Percentiles rank a stretch among this genome's conserved stretches.
These are phyloP conservation scores for Machaerirhynchus nigripectus DNA, from an alignment of 2,113 vertebrate genomes.

Conservation along the genomic window DNA sequence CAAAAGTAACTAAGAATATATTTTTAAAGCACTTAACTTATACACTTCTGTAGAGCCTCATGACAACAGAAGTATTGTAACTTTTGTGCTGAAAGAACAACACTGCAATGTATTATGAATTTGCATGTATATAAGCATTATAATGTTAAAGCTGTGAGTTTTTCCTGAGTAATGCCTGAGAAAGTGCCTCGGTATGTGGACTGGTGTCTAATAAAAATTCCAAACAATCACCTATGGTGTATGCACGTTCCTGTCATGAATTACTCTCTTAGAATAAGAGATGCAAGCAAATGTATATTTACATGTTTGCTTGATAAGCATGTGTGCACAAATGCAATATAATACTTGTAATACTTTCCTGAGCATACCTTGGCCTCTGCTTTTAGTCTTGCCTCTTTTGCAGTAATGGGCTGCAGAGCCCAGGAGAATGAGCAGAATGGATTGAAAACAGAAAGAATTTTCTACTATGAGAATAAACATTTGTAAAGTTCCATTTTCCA, in stretches of 20 bases:
- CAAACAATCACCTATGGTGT: background rate
- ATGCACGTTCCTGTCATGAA: background rate
- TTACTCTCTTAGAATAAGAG: background rate
- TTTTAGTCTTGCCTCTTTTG: background rate
- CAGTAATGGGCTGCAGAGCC: background rate
- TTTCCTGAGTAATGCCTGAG: slow-evolving; percentile 57
- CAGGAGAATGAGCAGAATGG: background rate
- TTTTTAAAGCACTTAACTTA: background rate
- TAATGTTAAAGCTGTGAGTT: background rate
- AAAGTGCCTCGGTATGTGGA: background rate
- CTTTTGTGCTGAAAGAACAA: background rate
- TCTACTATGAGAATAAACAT: background rate
- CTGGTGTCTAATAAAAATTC: background rate
- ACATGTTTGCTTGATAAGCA: background rate
- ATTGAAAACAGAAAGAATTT: background rate
- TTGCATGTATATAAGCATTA: background rate
- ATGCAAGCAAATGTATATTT: background rate
- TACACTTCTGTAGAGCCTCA: background rate
- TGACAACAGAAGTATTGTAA: background rate
- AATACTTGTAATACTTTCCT: background rate
- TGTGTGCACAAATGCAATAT: background rate
- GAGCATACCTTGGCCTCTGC: background rate
- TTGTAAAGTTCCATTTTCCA: background rate
- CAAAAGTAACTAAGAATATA: background rate
- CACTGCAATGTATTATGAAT: background rate